Evolutionary conservation across 2,888 invertebrate species (phyloP).

Genomic region (Yponomeuta sedellus): DNA sequence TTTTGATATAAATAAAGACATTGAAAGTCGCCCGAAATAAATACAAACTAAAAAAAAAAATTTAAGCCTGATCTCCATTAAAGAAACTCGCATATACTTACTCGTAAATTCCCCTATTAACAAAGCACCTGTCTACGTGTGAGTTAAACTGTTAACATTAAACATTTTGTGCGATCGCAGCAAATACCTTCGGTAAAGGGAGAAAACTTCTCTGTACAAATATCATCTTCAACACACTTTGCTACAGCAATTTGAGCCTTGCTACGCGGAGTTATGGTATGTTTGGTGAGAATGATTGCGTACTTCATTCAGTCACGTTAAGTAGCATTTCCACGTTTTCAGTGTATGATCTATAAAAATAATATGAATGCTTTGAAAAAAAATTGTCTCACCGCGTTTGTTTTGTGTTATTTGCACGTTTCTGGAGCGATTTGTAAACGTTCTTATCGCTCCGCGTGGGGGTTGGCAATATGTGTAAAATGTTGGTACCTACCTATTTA

Average conservation of each 20-base stretch:
- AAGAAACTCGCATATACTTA: too few relatives aligned
- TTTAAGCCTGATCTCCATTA: too few relatives aligned
- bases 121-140: too few relatives aligned
- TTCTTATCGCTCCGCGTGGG: not conserved
- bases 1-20: too few relatives aligned
- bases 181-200: slow-evolving; percentile 1
- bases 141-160: not conserved
- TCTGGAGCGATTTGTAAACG: not conserved
- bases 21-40: too few relatives aligned
- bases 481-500: too few relatives aligned
- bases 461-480: too few relatives aligned
- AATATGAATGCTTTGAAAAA: not conserved
- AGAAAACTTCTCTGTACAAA: not conserved
- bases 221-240: not conserved
- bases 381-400: not conserved
- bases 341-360: not conserved
- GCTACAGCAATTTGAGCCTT: not conserved
- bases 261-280: not conserved
- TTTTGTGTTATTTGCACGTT: not conserved
- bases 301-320: not conserved
- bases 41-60: too few relatives aligned
- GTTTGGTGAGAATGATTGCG: not conserved
- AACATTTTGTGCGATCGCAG: not conserved
- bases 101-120: too few relatives aligned
- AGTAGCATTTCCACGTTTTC: not conserved